phyloP scores from a whole-genome alignment of 2,113 vertebrate species.

The Serinus canaria region DNA sequence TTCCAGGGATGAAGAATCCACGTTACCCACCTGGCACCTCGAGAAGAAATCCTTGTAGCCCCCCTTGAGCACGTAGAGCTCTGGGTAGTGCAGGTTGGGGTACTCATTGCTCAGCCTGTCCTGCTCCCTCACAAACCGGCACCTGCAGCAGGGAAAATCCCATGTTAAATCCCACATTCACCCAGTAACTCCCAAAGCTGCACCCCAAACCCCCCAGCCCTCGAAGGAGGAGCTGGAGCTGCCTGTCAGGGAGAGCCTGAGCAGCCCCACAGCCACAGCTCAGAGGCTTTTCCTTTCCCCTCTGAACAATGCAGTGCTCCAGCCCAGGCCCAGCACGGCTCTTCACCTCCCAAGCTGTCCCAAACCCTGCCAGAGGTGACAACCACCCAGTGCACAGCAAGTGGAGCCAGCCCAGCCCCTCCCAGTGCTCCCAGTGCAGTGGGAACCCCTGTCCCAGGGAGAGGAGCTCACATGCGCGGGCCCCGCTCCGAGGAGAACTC shows the following conservation, averaged over 20 bases:
- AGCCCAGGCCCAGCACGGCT: background rate
- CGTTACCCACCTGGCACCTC: conserved; percentile 72
- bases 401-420: rapidly evolving
- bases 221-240: rapidly evolving
- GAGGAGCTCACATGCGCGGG: conserved; percentile 83
- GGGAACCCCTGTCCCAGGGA: rapidly evolving
- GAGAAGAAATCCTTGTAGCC: conserved; percentile 95
- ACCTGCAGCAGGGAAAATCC: conserved; percentile 42
- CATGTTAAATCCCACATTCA: rapidly evolving
- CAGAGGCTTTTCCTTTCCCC: background rate
- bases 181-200: rapidly evolving
- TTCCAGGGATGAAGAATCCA: background rate
- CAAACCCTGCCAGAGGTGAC: background rate
- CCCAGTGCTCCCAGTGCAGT: background rate
- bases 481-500: conserved; percentile 96
- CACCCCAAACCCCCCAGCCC: rapidly evolving
- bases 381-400: rapidly evolving
- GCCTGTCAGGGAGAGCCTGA: background rate
- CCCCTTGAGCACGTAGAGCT: conserved; percentile 92
- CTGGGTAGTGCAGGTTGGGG: conserved; percentile 91
- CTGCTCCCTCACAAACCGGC: conserved; percentile 86
- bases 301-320: rapidly evolving
- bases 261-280: background rate
- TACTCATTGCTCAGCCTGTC: conserved; percentile 89
- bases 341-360: rapidly evolving